Percentiles rank a stretch among this genome's conserved stretches.
Conservation (phyloP, 2,888 invertebrate genomes). For the Cetonia aurata region DNA sequence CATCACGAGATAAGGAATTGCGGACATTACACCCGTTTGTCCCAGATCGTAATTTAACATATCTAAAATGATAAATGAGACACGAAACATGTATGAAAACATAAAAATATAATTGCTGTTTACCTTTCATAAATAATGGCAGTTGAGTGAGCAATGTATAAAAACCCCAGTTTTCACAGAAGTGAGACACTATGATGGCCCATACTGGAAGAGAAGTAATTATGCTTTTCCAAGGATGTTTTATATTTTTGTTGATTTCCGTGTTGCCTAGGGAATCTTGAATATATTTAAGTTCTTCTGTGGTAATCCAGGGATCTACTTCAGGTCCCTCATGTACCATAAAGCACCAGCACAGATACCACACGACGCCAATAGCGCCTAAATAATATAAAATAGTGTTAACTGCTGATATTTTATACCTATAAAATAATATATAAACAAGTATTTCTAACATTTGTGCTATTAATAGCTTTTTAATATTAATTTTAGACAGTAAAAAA, state of each 20-base stretch:
- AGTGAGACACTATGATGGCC: constrained; percentile 87
- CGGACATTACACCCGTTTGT: constrained; percentile 86
- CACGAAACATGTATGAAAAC: neutral
- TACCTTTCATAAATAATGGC: constrained; percentile 87
- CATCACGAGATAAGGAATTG: constrained; percentile 91
- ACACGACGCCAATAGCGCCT: constrained; percentile 77
- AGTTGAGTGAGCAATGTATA: constrained; percentile 87
- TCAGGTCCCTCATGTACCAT: constrained; percentile 82
- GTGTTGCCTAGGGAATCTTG: constrained; percentile 71
- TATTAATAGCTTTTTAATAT: too few species aligned
- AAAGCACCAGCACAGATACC: constrained; percentile 79
- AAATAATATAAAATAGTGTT: constrained; percentile 49
- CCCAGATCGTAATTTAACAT: constrained; percentile 79
- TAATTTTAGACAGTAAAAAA: too few species aligned
- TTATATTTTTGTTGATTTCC: constrained; percentile 67
- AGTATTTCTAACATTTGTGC: too few species aligned
- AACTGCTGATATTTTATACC: neutral
- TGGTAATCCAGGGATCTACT: constrained; percentile 78
- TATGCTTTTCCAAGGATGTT: constrained; percentile 84
- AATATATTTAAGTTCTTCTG: constrained; percentile 81
- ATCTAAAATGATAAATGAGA: constrained; percentile 70
- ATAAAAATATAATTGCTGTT: constrained; percentile 7
- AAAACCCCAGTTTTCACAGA: constrained; percentile 92
- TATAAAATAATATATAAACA: neutral
- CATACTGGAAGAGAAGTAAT: constrained; percentile 83